Base-by-base conservation (phyloP, 1,140 invertebrate genomes). In the Radopholus similis region DNA sequence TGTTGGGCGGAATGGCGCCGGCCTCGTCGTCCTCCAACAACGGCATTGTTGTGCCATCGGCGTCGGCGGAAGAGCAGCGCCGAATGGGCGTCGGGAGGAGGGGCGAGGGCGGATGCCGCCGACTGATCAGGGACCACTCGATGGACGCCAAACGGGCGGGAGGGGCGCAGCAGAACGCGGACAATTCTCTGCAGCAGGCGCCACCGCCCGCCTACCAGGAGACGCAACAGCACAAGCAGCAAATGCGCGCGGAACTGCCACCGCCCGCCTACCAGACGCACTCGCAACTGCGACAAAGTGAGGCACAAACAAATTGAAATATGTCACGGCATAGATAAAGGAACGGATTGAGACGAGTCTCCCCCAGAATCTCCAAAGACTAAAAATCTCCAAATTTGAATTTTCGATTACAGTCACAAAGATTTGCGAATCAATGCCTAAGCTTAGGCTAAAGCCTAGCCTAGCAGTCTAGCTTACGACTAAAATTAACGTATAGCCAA, bases 231-330 rank as follows among this genome's bases (percentile, higher is more conserved):
- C 40, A 28, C 21, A 21, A 51, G 47, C 47, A 21, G 15, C 47
- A 21, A 15, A 51, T 51, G 47, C 47, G 8, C 18, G 30, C 9
- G 9, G 47, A 51, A 23, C n/a, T 51, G 47, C 47, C 47, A 23
- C 58, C 58, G n/a, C 58, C 56, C 13, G 34, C 56, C 8, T 58
- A 58, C 37, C 56, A 58, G 15, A 23, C 23, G 0, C 56, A 58
- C 13, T 34, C 28, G 32, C 58, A 62, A 62, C 34, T 62, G 49
- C 40, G 58, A 62, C 58, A 62, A 62, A 62, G 58, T 51, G 1
- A 23, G n/a, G 21, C n/a, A 23, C 18, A 2, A 26, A 51, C 0
- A 13, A 1, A n/a, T n/a, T n/a, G n/a, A n/a, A n/a, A n/a, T n/a
- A n/a, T n/a, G n/a, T n/a, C n/a, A n/a, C n/a, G n/a, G n/a, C n/a